Evolutionary conservation across 2,797 vertebrate species (phyloP), one percentile per base, ranked within the genome.

Genomic region (Sebastes minor): DNA sequence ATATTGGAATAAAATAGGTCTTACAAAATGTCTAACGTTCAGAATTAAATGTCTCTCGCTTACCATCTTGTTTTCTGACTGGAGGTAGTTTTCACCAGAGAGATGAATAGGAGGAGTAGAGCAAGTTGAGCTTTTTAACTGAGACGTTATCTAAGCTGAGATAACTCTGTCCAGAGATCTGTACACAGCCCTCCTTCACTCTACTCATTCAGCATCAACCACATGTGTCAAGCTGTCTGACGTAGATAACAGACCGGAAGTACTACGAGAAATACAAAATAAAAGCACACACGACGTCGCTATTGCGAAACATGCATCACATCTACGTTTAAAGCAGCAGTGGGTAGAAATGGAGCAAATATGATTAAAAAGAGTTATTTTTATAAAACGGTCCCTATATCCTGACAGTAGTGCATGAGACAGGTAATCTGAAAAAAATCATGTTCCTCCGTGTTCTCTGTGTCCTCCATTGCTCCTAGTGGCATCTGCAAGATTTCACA

Each of bases 61-160:
- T 16, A 87, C 81, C 84, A 82, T 83, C 16, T 63, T 16, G 13
- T 20, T 62, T 33, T 14, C 1, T 49, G 57, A 7, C 18, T 8
- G 9, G 14, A 35, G 18, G 7, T 5, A 5, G 8, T 12, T 72
- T 27, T 22, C 8, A 35, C n/a, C 25, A 30, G 5, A 35, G 2
- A 62, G 2, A 61, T 4, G 20, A 27, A 55, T 2, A 1, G 11
- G 12, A 16, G 5, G 5, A 22, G 20, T 0, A 8, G 6, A 28
- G n/a, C 25, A 16, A 7, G 20, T 8, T 30, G 1, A 16, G 4
- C 0, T 10, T 0, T 8, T n/a, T 1, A 5, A 8, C 23, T 4
- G 4, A 22, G 12, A 1, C 3, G 23, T 60, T 10, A 8, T 18
- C 27, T 16, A 1, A 9, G 3, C 5, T 68, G 49, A n/a, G 52